Conservation (phyloP, 2,888 invertebrate species). For the Melieria crassipennis region DNA sequence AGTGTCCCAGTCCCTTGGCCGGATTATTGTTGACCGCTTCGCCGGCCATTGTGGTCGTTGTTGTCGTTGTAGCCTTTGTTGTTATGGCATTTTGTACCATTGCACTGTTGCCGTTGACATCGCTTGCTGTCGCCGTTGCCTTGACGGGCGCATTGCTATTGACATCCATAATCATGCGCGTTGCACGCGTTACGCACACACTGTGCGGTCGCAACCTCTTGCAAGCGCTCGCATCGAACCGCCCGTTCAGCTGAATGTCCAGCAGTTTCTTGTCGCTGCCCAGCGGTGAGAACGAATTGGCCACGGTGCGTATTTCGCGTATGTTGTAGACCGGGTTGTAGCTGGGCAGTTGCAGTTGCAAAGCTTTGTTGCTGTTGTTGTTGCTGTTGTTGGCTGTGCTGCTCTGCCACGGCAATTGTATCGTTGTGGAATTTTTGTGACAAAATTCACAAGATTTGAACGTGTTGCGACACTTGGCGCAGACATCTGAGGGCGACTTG, state of each 20-base stretch:
- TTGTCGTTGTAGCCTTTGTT: constrained; percentile 26
- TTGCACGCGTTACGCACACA: constrained; percentile 44
- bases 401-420: constrained; percentile 42
- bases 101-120: constrained; percentile 47
- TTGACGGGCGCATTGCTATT: constrained; percentile 11
- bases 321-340: constrained; percentile 66
- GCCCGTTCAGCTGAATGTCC: constrained; percentile 61
- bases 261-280: constrained; percentile 65
- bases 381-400: constrained; percentile 24
- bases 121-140: constrained; percentile 27
- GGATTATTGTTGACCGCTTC: constrained; percentile 65
- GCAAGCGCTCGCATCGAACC: constrained; percentile 48
- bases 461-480: constrained; percentile 55
- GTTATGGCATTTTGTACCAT: constrained; percentile 15
- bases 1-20: constrained; percentile 64
- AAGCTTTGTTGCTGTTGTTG: constrained; percentile 19
- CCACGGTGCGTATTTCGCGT: constrained; percentile 63
- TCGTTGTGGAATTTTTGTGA: constrained; percentile 54
- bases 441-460: constrained; percentile 61
- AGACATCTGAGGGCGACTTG: constrained; percentile 38
- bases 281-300: constrained; percentile 65
- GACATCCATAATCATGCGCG: constrained; percentile 43
- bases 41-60: constrained; percentile 38
- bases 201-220: constrained; percentile 49
- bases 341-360: constrained; percentile 44